Conservation (phyloP, 2,797 vertebrate genomes). For the Microcaecilia unicolor region DNA sequence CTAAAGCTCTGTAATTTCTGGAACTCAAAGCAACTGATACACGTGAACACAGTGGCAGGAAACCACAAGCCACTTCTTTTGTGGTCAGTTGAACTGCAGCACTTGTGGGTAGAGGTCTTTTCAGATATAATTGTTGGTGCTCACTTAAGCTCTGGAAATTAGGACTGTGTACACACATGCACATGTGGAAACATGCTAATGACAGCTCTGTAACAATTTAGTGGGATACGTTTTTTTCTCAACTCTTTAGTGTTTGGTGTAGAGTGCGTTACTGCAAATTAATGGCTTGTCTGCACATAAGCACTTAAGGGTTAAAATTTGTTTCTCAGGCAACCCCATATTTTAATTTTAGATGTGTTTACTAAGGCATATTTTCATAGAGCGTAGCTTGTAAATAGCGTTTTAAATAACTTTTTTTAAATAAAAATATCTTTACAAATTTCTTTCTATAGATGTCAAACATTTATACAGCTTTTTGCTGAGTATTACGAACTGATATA, state of each 20-base stretch:
- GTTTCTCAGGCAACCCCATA: slow-evolving; percentile 81
- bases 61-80: no score
- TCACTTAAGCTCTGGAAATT: slow-evolving; percentile 1
- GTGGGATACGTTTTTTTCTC: slow-evolving; percentile 24
- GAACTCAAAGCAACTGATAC: no score
- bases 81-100: neutral
- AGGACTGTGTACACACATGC: neutral
- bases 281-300: slow-evolving; percentile 28
- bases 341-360: slow-evolving; percentile 60
- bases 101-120: neutral
- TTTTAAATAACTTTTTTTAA: no score
- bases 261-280: slow-evolving; percentile 11
- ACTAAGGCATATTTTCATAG: slow-evolving; percentile 78
- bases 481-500: slow-evolving; percentile 49
- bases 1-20: no score
- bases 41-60: no score
- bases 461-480: slow-evolving; percentile 79
- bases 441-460: slow-evolving; percentile 73
- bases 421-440: slow-evolving; percentile 58
- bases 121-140: slow-evolving; percentile 1
- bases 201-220: slow-evolving; percentile 4
- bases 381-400: slow-evolving; percentile 98
- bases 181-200: neutral
- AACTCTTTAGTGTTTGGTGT: slow-evolving; percentile 19
- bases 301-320: slow-evolving; percentile 48